A percentile compares a stretch with the other conserved stretches of the same genome.
phyloP scores from a whole-genome alignment of 2,888 invertebrate species.

The Nowickia ferox region DNA sequence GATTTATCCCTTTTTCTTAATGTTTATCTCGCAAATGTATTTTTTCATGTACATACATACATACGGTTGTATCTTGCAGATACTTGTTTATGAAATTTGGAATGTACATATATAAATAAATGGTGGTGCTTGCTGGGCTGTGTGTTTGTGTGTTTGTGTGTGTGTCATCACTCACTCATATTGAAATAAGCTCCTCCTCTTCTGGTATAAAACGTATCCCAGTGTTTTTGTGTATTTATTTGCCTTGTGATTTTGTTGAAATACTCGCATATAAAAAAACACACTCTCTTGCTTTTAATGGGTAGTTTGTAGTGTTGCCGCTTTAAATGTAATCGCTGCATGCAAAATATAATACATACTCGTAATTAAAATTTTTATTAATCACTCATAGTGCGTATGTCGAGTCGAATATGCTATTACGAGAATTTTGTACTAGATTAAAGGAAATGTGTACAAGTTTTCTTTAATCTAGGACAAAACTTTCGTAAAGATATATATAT shows the following conservation, averaged over 20 bases:
- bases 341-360: no score
- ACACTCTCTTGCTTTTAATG: constrained; percentile 16
- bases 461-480: no score
- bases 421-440: no score
- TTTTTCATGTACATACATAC: constrained; percentile 25
- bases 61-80: constrained; percentile 24
- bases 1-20: constrained; percentile 37
- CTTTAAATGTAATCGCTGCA: no score
- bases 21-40: constrained; percentile 4
- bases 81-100: neutral
- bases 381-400: no score
- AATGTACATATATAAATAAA: neutral
- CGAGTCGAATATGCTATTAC: no score
- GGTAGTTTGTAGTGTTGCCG: neutral
- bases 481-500: no score
- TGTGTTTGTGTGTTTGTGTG: neutral
- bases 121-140: neutral
- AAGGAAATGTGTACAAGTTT: no score
- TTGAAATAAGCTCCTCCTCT: constrained; percentile 42
- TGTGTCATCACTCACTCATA: neutral
- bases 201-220: neutral
- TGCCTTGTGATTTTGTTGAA: neutral
- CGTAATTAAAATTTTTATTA: no score
- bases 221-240: constrained; percentile 1
- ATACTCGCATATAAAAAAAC: neutral